Evolutionary conservation across 2,113 vertebrate genomes (phyloP), one percentile per base, ranked within the genome.

Genomic region (Marmota flaviventris): DNA sequence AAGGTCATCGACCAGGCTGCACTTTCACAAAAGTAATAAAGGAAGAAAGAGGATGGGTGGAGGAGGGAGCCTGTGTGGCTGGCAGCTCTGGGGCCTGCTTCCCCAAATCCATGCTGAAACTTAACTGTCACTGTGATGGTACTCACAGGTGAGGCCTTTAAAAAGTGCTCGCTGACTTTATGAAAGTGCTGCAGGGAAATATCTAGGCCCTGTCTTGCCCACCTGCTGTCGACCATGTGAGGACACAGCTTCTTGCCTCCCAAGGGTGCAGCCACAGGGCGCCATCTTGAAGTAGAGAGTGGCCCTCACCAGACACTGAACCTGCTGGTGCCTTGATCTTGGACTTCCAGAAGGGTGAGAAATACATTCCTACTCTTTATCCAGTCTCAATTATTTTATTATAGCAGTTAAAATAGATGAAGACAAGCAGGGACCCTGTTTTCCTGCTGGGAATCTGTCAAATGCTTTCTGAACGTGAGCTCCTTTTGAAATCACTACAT

Each of bases 1-100:
- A 94, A 89, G 79, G 92, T 92, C 84, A 72, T 17, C 2, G 63
- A 61, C 16, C 2, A 18, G 70, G 48, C 45, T 13, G 22, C 27
- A 1, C 5, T 76, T 92, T 75, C 65, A 53, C 39, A 81, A 34
- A 97, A 93, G 45, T 17, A 89, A 94, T 93, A 95, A 95, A 94
- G n/a, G 37, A 61, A 27, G 58, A 70, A 63, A 4, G 5, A 20
- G 17, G 37, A 18, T 22, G 16, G 85, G 8, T 42, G 16, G 37
- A 37, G 22, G 18, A 27, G n/a, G 4, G 61, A 32, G 27, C 76
- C 18, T 4, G 2, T 2, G 13, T 1, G n/a, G 3, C 39, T 9
- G 4, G 61, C 5, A 48, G 29, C 56, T 14, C 42, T 39, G 32
- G 12, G 79, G 34, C 16, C 65, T 45, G 72, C 2, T 27, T 83